These are phyloP conservation scores for Procambarus clarkii DNA, from an alignment of 1,140 invertebrate genomes.

Conservation along the genomic window DNA sequence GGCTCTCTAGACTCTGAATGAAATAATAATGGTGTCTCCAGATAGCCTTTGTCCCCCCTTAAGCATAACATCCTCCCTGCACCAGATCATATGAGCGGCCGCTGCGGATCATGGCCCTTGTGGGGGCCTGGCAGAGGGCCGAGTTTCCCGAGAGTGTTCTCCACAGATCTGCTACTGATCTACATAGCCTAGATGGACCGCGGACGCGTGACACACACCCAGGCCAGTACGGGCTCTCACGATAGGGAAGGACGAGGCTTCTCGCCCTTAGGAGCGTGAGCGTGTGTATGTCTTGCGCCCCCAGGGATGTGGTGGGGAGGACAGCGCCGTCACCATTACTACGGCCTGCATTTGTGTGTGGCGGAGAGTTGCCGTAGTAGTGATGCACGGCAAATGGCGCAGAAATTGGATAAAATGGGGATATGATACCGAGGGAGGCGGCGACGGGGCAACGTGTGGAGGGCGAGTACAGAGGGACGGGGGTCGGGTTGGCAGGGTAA, in stretches of 20 bases:
- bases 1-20: constrained; percentile 36
- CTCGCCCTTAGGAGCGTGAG: neutral
- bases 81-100: neutral
- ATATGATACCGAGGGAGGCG: neutral
- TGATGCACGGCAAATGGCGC: neutral
- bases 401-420: neutral
- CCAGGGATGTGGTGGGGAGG: neutral
- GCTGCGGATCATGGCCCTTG: neutral
- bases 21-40: constrained; percentile 55
- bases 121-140: neutral
- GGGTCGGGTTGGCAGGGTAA: constrained; percentile 3
- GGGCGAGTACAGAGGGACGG: neutral
- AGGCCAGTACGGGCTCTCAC: neutral
- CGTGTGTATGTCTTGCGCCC: neutral
- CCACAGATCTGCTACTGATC: neutral
- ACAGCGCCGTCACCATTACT: neutral
- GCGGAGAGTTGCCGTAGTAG: neutral
- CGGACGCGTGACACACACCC: neutral
- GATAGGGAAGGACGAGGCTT: neutral
- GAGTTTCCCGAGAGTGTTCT: neutral
- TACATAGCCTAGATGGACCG: neutral
- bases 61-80: constrained; percentile 54
- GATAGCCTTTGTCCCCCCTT: constrained; percentile 49
- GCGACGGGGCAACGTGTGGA: neutral
- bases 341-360: neutral